A percentile compares a stretch with the other conserved stretches of the same genome.
Evolutionary conservation across 2,797 vertebrate species (phyloP).

Genomic region (Malacoraja senta): DNA sequence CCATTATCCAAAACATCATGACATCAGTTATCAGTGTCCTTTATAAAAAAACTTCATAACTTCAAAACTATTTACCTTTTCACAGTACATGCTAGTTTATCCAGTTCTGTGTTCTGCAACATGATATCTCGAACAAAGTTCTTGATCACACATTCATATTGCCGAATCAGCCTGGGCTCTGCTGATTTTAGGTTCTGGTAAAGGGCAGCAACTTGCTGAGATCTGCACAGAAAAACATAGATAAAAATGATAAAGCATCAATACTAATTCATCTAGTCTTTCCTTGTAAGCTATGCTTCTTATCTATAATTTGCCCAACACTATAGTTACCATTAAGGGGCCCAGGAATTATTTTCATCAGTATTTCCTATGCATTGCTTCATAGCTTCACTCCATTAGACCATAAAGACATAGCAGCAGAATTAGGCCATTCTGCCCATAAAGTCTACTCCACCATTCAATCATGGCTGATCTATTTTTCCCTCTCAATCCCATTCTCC

Average conservation of each 20-base stretch:
- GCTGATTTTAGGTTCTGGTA: slow-evolving; percentile 87
- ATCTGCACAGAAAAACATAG: slow-evolving; percentile 54
- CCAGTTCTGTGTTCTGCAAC: slow-evolving; percentile 85
- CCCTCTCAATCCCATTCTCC: too few relatives aligned
- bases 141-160: slow-evolving; percentile 78
- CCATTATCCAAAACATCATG: background rate
- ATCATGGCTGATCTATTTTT: too few relatives aligned
- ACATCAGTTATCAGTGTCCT: background rate
- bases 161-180: slow-evolving; percentile 79
- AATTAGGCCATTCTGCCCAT: too few relatives aligned
- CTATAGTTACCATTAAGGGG: too few relatives aligned
- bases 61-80: slow-evolving; percentile 67
- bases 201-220: slow-evolving; percentile 75
- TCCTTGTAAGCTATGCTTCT: too few relatives aligned
- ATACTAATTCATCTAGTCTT: too few relatives aligned
- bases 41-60: background rate
- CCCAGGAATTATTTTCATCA: too few relatives aligned
- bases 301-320: too few relatives aligned
- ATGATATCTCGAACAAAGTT: slow-evolving; percentile 84
- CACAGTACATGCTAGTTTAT: slow-evolving; percentile 80
- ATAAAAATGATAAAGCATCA: background rate
- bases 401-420: too few relatives aligned
- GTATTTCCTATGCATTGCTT: too few relatives aligned
- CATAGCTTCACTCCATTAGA: too few relatives aligned
- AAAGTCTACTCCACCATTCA: too few relatives aligned